Base-by-base conservation (phyloP, 1,140 invertebrate species). In the Lucilia cuprina region DNA sequence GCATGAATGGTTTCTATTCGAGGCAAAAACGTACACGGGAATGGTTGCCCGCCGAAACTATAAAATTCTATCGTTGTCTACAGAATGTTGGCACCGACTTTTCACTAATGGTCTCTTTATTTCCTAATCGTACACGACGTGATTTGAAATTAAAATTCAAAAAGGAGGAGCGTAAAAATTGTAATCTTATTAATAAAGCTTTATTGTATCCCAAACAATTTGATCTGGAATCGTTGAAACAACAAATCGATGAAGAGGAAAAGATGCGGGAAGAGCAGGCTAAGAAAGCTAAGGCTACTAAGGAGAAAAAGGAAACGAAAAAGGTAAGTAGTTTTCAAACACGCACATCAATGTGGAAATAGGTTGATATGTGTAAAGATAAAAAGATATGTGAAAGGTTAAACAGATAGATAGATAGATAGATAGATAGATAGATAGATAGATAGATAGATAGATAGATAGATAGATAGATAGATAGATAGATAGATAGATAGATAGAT, bases 31-130 rank as follows among this genome's bases (percentile, higher is more conserved):
- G 94, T 25, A 93, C 94, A 3, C 94, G 93, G 34, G 94, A 94
- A 12, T 96, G 95, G 95, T 91, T 91, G 8, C 91, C 93, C 50
- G 92, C 92, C 60, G 96, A 98, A 89, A 98, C 97, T 0, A 91
- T 96, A 2, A 94, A 94, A 85, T 98, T 98, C 91, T 98, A 97
- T 91, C 94, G 94, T 88, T 96, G 96, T n/a, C 92, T 98, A 14
- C 96, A 95, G 86, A 95, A 94, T 13, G 93, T 98, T 82, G 97
- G 97, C 0, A 97, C 97, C 0, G 97, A 98, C 92, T 98, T 98
- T 91, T 94, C 96, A 0, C 89, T 98, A 17, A 98, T 98, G 96
- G 92, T 94, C 83, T 93, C 93, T 80, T 91, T 97, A n/a, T 97
- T 98, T 91, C 95, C 95, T 0, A 94, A 94, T 77, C 93, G 97